Evolutionary conservation across 2,113 vertebrate genomes (phyloP).

Genomic region (Otocyon megalotis): DNA sequence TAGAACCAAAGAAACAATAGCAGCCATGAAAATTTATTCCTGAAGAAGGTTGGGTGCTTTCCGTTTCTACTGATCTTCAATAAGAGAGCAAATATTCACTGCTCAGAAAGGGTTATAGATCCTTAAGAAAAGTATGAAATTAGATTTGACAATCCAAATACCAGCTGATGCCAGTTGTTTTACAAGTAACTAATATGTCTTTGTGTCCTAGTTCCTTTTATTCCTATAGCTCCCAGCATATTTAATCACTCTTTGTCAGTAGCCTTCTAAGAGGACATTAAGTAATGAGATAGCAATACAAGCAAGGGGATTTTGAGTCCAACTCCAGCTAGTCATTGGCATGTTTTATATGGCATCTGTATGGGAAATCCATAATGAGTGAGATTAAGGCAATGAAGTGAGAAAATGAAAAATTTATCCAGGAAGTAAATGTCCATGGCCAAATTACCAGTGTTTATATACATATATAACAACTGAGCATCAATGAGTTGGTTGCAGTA

Average conservation of each 20-base stretch:
- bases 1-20: constrained; percentile 3
- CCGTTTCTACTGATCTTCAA: background rate
- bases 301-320: background rate
- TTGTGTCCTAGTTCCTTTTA: background rate
- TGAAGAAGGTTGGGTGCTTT: background rate
- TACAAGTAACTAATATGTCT: background rate
- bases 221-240: background rate
- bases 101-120: background rate
- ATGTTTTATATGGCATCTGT: background rate
- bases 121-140: background rate
- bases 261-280: background rate
- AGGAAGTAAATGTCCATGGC: background rate
- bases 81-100: background rate
- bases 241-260: constrained; percentile 36
- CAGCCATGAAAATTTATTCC: background rate
- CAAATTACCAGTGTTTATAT: background rate
- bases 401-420: constrained; percentile 51
- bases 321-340: background rate
- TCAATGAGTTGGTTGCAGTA: background rate
- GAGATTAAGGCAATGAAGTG: constrained; percentile 23
- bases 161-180: constrained; percentile 6
- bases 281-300: background rate
- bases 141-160: background rate
- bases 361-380: constrained; percentile 4
- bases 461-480: background rate